Base-by-base conservation (phyloP, 2,797 vertebrate genomes). In the Cuniculus paca region DNA sequence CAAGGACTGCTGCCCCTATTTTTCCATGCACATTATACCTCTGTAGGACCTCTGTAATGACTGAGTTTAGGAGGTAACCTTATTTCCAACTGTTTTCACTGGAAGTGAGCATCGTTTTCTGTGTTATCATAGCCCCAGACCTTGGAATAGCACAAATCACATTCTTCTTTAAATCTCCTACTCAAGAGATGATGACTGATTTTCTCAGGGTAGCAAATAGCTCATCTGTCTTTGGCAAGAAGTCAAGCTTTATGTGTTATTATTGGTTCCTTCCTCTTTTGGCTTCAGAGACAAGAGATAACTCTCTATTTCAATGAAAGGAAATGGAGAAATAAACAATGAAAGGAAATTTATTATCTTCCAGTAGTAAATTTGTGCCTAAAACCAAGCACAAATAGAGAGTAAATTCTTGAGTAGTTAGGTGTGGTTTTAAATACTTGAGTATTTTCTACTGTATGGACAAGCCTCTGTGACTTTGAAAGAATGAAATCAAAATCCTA, bases 81-180 rank as follows among this genome's bases (percentile, higher is more conserved):
- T 20, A 68, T 77, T 91, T 94, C 28, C 34, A 95, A 93, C 54
- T 80, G 74, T 92, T 26, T 68, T 28, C 20, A n/a, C 39, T 19
- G 68, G 52, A 93, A 65, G 7, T 74, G 9, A 42, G 4, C 70
- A 52, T 22, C 11, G 5, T 65, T 87, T 94, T 91, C 39, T 60
- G 22, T 75, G 36, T 56, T 78, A n/a, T 58, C 16, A 31, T 34
- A 63, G n/a, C 36, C 39, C 31, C 26, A 14, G 79, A 58, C 52
- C 36, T 52, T 75, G 19, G 50, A 39, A n/a, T 83, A 45, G 50
- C 75, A 83, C 36, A 94, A 84, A 26, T 72, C 34, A 72, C 17
- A 78, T 60, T 92, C 65, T 77, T 31, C 22, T 36, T 79, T 39
- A 78, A 78, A 86, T 26, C 54, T 4, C 24, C 17, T 75, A 19